Conservation (phyloP, 2,888 invertebrate species). For the Tipula unca region DNA sequence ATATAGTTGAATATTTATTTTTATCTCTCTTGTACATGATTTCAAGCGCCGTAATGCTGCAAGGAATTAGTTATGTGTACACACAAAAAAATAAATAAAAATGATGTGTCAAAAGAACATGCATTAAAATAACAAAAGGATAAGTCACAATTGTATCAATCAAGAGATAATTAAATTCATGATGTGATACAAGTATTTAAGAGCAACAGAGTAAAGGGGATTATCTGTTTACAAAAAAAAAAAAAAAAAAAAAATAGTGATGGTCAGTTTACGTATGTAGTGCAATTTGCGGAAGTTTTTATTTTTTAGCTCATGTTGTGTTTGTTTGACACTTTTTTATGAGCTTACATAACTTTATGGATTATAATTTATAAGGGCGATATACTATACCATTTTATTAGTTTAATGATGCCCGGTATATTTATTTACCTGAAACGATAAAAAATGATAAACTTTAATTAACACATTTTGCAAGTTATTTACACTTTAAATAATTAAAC, state of each 20-base stretch:
- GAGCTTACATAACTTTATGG: not conserved
- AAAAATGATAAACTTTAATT: not conserved
- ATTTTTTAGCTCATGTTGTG: not conserved
- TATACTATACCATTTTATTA: not conserved
- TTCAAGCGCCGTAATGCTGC: not conserved
- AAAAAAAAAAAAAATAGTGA: not conserved
- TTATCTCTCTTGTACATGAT: not conserved
- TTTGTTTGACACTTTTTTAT: not conserved
- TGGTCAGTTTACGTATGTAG: not conserved
- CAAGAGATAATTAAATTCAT: conserved; percentile 14
- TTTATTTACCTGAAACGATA: not conserved
- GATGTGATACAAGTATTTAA: not conserved
- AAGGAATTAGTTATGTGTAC: not conserved
- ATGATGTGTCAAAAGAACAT: not conserved
- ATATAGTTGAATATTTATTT: not conserved
- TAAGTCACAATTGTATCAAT: conserved; percentile 14
- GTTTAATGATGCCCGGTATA: not conserved
- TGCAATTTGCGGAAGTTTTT: conserved; percentile 1
- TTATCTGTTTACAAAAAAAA: not conserved
- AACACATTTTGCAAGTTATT: not conserved
- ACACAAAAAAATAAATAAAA: not conserved
- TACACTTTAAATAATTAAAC: not conserved
- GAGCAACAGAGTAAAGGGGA: not conserved
- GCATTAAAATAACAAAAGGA: not conserved
- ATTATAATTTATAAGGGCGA: not conserved